Conservation (phyloP, 2,888 invertebrate species). For the Polydrusus cervinus region DNA sequence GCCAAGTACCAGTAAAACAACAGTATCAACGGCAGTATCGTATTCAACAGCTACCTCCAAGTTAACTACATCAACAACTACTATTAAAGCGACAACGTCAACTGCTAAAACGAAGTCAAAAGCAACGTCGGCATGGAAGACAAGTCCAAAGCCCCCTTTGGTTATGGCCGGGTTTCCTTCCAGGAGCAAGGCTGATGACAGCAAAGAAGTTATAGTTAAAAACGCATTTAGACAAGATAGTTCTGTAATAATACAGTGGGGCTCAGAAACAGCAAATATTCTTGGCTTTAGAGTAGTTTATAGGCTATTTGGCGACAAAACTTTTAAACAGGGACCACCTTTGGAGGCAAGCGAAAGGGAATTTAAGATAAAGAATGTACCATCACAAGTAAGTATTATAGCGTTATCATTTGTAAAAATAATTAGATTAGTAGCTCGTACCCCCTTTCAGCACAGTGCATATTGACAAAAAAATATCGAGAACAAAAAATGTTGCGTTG, state of each 20-base stretch:
- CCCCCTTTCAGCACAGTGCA: no score
- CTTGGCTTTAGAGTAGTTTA: slow-evolving; percentile 93
- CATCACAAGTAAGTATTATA: slow-evolving; percentile 80
- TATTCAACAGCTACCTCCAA: slow-evolving; percentile 59
- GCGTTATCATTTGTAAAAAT: no score
- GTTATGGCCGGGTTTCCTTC: slow-evolving; percentile 82
- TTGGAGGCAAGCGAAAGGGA: slow-evolving; percentile 91
- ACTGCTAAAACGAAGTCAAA: slow-evolving; percentile 63
- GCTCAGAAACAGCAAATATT: slow-evolving; percentile 89
- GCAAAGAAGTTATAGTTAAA: slow-evolving; percentile 87
- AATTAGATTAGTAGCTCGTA: no score
- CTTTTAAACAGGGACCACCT: slow-evolving; percentile 92
- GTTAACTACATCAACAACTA: slow-evolving; percentile 63
- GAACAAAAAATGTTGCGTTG: no score
- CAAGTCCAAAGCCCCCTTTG: slow-evolving; percentile 79
- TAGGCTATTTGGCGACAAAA: slow-evolving; percentile 90
- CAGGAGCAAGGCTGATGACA: slow-evolving; percentile 77
- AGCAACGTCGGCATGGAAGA: slow-evolving; percentile 69
- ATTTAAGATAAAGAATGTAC: slow-evolving; percentile 94
- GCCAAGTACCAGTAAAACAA: slow-evolving; percentile 60
- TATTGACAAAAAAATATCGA: no score
- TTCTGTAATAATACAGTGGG: slow-evolving; percentile 93
- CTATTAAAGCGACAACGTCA: slow-evolving; percentile 67
- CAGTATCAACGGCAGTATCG: slow-evolving; percentile 63
- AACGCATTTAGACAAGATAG: slow-evolving; percentile 90